Conservation (phyloP, 2,113 vertebrate genomes). For the Lophius piscatorius region DNA sequence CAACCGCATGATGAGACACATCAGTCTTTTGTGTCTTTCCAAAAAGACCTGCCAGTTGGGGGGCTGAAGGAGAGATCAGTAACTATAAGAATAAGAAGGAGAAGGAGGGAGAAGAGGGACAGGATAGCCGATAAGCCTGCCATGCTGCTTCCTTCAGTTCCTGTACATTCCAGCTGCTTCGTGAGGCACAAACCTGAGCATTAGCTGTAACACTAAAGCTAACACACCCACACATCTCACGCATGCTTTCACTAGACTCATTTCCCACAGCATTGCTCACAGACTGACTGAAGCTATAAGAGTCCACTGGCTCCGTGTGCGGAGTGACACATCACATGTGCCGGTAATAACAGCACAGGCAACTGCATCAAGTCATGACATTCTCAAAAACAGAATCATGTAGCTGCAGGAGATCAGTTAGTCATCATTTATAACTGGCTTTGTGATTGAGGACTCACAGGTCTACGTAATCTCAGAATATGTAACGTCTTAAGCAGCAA, state of each 20-base stretch:
- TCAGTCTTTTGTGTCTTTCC: constrained; percentile 61
- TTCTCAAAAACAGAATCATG: constrained; percentile 41
- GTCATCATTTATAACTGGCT: constrained; percentile 29
- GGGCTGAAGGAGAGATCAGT: constrained; percentile 41
- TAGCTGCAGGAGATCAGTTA: constrained; percentile 10
- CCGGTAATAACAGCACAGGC: constrained; percentile 44
- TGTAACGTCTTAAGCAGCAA: constrained; percentile 1
- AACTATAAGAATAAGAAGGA: constrained; percentile 10
- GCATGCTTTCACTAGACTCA: constrained; percentile 74
- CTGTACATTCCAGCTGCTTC: constrained; percentile 77
- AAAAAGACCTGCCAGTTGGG: constrained; percentile 64
- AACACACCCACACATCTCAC: constrained; percentile 74
- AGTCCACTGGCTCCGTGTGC: constrained; percentile 38
- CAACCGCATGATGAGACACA: constrained; percentile 58
- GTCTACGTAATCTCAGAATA: neutral
- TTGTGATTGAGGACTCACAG: constrained; percentile 21
- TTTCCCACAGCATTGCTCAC: constrained; percentile 67
- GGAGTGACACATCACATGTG: constrained; percentile 64
- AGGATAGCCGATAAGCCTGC: constrained; percentile 30
- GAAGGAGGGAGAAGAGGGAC: neutral
- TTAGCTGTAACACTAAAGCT: constrained; percentile 65
- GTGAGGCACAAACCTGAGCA: constrained; percentile 70
- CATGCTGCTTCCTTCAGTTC: constrained; percentile 62
- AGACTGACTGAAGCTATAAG: constrained; percentile 34
- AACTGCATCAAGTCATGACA: constrained; percentile 28